Conservation (phyloP, 2,888 invertebrate genomes). For the Brachylomia viminalis region DNA sequence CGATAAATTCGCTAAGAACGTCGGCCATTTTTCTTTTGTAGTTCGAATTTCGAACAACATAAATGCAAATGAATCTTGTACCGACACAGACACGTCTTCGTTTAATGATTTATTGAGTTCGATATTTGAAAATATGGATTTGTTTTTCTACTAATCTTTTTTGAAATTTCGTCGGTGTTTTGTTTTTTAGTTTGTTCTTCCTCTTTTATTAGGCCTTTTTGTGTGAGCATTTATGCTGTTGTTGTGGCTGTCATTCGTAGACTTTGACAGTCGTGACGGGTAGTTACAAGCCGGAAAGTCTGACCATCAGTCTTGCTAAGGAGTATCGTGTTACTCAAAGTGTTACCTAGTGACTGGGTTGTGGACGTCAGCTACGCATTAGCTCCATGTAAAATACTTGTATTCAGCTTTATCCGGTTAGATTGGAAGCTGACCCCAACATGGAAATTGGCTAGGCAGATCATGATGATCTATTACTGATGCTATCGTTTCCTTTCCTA, state of each 20-base stretch:
- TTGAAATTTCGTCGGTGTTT: slow-evolving; percentile 1
- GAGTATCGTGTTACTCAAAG: neutral
- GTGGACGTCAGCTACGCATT: neutral
- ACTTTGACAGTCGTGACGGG: neutral
- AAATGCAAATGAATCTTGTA: slow-evolving; percentile 65
- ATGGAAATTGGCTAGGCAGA: neutral
- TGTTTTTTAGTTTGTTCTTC: slow-evolving; percentile 1
- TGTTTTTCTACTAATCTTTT: slow-evolving; percentile 31
- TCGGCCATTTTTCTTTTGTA: slow-evolving; percentile 58
- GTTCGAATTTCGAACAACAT: slow-evolving; percentile 42
- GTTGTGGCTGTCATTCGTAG: neutral
- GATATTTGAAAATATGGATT: slow-evolving; percentile 53
- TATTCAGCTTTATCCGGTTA: neutral
- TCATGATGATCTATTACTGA: neutral
- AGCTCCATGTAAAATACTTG: neutral
- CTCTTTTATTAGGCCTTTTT: neutral
- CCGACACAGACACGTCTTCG: slow-evolving; percentile 27
- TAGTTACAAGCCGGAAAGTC: neutral
- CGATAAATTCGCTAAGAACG: slow-evolving; percentile 47
- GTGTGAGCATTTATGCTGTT: neutral
- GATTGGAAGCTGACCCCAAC: neutral
- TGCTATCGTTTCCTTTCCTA: neutral
- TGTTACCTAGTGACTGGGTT: neutral
- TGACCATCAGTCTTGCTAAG: neutral
- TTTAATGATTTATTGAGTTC: slow-evolving; percentile 52